Base-by-base conservation (phyloP, 2,888 invertebrate genomes). In the Mythimna impura region DNA sequence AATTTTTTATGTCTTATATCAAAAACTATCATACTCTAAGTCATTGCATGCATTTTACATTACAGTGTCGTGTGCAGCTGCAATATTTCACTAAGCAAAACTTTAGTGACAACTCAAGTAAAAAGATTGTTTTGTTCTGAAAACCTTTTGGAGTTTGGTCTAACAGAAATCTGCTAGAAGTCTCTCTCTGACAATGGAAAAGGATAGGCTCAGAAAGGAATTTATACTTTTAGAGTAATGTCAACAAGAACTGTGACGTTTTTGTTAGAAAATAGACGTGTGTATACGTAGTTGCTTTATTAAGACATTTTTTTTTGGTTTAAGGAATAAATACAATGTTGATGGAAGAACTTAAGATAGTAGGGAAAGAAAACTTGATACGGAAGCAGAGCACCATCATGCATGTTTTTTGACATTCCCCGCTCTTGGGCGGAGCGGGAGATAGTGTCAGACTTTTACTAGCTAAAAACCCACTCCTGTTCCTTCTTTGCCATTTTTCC, bases 61-160 rank as follows among this genome's bases (percentile, higher is more conserved):
- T 69, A 63, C 30, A 30, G 52, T 64, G 22, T 68, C 71, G 61
- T 78, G 82, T 74, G 52, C 40, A 55, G 40, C 10, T 63, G 74
- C 66, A 81, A 68, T 78, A 71, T 81, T 69, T 82, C 54, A 69
- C 22, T 34, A 36, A 40, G 62, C 54, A 71, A 71, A 70, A 69
- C 10, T 71, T 69, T 66, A 71, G 78, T 86, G 77, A 86, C 78
- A 77, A 76, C 76, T 58, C 73, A 70, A 67, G 70, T 78, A 82
- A 78, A 80, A 82, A 78, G 8, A 78, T 73, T 78, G 64, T 65
- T 67, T 67, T 25, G 57, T 67, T 70, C 47, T 70, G 22, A 25
- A 81, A 82, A 76, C n/a, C 72, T 60, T 77, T 81, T 71, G 12
- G n/a, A 47, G 52, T 71, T 65, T 43, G 20, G 60, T 62, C n/a